These are phyloP conservation scores for Euglossa dilemma DNA, from an alignment of 1,140 invertebrate species.

Conservation along the genomic window DNA sequence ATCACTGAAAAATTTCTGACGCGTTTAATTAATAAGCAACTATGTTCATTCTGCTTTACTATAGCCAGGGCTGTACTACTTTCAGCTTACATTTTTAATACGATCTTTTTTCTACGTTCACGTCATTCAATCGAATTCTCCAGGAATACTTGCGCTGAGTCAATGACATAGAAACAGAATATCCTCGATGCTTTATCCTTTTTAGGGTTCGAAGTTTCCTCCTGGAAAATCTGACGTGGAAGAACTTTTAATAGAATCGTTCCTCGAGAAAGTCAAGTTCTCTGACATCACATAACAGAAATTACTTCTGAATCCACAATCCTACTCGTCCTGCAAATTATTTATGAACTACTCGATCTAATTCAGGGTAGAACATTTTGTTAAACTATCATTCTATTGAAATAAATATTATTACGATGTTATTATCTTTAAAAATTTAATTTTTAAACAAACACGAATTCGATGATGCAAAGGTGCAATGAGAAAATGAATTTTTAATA, in stretches of 20 bases:
- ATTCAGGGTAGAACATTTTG: no score
- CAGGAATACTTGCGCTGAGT: background rate
- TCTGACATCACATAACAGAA: no score
- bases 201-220: background rate
- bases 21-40: background rate
- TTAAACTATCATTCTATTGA: no score
- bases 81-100: background rate
- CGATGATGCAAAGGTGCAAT: no score
- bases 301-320: no score
- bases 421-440: no score
- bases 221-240: background rate
- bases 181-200: no score
- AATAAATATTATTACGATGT: no score
- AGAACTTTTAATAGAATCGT: background rate
- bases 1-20: background rate
- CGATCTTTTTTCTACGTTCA: background rate
- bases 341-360: no score
- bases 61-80: background rate
- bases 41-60: background rate
- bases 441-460: no score
- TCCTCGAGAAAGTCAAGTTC: background rate
- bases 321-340: no score
- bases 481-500: no score
- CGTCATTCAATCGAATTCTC: background rate
- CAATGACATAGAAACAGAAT: background rate